Conservation (phyloP, 1,140 invertebrate species). For the Wiebesia pumilae region DNA sequence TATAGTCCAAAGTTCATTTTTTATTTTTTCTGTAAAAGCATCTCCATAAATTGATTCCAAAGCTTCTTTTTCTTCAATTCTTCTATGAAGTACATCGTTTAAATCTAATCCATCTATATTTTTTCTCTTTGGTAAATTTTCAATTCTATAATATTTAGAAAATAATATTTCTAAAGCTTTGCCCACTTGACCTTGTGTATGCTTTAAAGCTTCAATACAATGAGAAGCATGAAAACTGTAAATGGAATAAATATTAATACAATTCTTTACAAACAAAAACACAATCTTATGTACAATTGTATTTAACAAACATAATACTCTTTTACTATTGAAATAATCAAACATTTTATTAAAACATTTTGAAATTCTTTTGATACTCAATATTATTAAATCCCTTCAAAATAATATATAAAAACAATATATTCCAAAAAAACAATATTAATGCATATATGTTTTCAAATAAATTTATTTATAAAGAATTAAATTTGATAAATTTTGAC, state of each 20-base stretch:
- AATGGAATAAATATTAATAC: slow-evolving; percentile 69
- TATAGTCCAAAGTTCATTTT: slow-evolving; percentile 80
- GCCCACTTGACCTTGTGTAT: slow-evolving; percentile 79
- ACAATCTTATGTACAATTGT: not conserved
- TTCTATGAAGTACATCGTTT: slow-evolving; percentile 78
- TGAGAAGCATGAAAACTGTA: slow-evolving; percentile 84
- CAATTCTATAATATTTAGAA: slow-evolving; percentile 79
- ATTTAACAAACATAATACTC: not conserved
- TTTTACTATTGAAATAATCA: slow-evolving; percentile 1
- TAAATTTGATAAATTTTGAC: slow-evolving; percentile 35
- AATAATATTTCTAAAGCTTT: slow-evolving; percentile 82
- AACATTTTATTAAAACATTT: not conserved
- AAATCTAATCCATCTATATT: slow-evolving; percentile 66
- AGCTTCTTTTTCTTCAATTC: slow-evolving; percentile 81
- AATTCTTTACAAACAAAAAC: slow-evolving; percentile 34
- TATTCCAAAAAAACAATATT: not conserved
- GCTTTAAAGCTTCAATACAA: slow-evolving; percentile 82
- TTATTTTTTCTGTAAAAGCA: slow-evolving; percentile 80
- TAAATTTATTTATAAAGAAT: not conserved
- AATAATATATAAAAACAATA: not conserved
- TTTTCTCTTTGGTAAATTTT: slow-evolving; percentile 63
- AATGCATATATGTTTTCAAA: not conserved
- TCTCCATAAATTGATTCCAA: slow-evolving; percentile 84
- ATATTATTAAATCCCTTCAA: not conserved
- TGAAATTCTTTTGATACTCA: not conserved